Conservation (phyloP, 2,888 invertebrate genomes). For the Trachelus troglodyta region DNA sequence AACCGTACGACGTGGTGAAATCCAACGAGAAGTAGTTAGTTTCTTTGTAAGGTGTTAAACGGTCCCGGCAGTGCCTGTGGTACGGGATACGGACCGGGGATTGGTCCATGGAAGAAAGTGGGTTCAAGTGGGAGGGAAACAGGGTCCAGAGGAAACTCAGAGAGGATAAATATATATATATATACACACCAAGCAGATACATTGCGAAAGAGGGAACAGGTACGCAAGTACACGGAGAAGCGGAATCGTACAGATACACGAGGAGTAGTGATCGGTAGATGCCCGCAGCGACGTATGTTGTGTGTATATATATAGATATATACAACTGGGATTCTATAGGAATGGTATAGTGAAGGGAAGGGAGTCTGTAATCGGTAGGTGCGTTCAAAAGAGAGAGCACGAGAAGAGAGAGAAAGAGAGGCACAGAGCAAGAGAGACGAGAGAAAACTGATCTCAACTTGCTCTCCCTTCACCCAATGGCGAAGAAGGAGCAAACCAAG, state of each 20-base stretch:
- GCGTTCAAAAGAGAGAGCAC: not conserved
- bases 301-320: not conserved
- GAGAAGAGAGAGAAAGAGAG: not conserved
- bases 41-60: constrained; percentile 7
- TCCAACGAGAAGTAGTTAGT: constrained; percentile 1
- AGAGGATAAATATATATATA: constrained; percentile 10
- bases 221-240: not conserved
- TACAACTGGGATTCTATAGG: not conserved
- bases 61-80: not conserved
- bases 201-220: constrained; percentile 25
- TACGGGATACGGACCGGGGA: not conserved
- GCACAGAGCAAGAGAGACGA: constrained; percentile 7
- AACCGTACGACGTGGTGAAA: not conserved
- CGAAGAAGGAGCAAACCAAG: constrained; percentile 38
- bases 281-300: not conserved
- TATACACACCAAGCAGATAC: constrained; percentile 16
- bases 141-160: not conserved
- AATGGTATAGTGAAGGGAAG: not conserved
- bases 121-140: constrained; percentile 11
- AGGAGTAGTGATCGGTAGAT: constrained; percentile 6
- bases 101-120: constrained; percentile 5
- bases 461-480: constrained; percentile 54
- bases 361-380: not conserved
- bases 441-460: constrained; percentile 27
- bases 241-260: not conserved